These are phyloP conservation scores for Bombus huntii DNA, from an alignment of 1,140 invertebrate genomes.

Conservation along the genomic window DNA sequence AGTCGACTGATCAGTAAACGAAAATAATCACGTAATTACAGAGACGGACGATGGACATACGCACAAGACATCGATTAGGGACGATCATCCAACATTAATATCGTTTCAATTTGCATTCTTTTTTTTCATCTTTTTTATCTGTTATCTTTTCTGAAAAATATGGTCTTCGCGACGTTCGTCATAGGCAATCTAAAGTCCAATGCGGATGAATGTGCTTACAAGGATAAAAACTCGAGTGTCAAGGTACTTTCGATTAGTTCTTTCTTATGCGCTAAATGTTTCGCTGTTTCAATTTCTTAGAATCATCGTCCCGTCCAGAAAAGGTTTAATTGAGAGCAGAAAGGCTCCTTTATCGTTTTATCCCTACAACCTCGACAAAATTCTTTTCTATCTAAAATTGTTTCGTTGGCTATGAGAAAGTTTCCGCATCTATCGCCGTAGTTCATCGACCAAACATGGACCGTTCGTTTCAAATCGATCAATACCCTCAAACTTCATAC, in stretches of 20 bases:
- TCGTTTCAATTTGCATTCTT: background rate
- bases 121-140: background rate
- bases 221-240: constrained; percentile 18
- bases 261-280: no score
- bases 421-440: no score
- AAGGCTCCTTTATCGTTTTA: background rate
- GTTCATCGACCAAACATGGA: no score
- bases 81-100: background rate
- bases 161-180: background rate
- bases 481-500: no score
- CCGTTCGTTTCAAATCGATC: no score
- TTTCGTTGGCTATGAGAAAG: constrained; percentile 20
- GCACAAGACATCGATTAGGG: constrained; percentile 32
- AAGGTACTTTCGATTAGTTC: constrained; percentile 45
- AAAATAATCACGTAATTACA: constrained; percentile 9
- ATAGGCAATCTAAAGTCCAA: background rate
- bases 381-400: constrained; percentile 36
- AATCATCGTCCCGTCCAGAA: no score
- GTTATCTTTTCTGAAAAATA: background rate
- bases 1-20: background rate
- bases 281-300: no score
- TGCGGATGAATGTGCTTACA: background rate
- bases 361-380: background rate
- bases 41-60: constrained; percentile 41
- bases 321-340: no score